Base-by-base conservation (phyloP, 2,888 invertebrate genomes). In the Drepana falcataria region DNA sequence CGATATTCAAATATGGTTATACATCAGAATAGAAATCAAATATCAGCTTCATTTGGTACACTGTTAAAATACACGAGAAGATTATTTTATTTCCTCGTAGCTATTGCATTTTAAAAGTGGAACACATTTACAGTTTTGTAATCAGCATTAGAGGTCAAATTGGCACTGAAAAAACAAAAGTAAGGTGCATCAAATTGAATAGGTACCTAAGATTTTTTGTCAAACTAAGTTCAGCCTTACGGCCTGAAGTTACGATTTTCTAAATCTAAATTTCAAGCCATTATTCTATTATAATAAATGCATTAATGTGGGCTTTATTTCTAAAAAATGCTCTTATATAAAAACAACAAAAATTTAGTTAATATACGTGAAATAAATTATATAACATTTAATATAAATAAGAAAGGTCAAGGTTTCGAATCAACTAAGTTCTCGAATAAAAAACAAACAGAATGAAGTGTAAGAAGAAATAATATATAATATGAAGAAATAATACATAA, bases 101-200 rank as follows among this genome's bases (percentile, higher is more conserved):
- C 44, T 9, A 44, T 44, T 44, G 44, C 44, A 9, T 44, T 37
- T 44, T 9, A 9, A 44, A 44, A 44, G 44, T 44, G 9, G 44
- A 44, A 44, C 44, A 44, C 3, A 44, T 44, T 44, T 44, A 44
- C 44, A 44, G 44, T 44, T 44, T 44, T 44, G 44, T 44, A 44
- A 44, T 44, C 41, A 56, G 53, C 49, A 48, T 49, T 35, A 47
- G 35, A 41, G 35, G 54, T 9, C 21, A 55, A 48, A 33, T 21
- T 49, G 53, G 47, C 33, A 44, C 44, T 9, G 44, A 9, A 44
- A 44, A 3, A 9, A 44, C 9, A 44, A 9, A 44, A 44, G 1
- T 44, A 9, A 44, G 3, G 44, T 2, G 9, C 9, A 44, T 44
- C 9, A 44, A 44, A 44, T 9, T 44, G 3, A 44, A 9, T 6